phyloP scores from a whole-genome alignment of 2,797 vertebrate genomes.

The Spinus olivaceus region DNA sequence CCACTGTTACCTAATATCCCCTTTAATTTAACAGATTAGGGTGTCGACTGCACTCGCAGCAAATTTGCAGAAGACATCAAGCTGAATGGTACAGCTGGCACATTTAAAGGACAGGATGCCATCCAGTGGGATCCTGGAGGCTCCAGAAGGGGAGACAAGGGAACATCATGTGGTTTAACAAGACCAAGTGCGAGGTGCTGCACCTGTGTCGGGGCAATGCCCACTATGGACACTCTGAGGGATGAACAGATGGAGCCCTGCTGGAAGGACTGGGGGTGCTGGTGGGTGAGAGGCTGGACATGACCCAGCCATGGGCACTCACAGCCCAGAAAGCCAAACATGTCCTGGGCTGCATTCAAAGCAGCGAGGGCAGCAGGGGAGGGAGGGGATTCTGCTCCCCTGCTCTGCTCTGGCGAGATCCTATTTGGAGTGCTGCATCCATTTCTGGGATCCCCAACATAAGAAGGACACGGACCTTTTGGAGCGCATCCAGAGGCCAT shows the following conservation, averaged over 20 bases:
- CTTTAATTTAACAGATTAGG: not conserved
- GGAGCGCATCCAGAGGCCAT: not conserved
- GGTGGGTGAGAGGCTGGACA: not conserved
- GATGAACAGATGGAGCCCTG: not conserved
- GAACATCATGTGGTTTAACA: not conserved
- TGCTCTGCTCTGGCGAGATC: not conserved
- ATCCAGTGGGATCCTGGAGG: not conserved
- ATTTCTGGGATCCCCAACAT: not conserved
- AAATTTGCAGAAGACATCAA: not conserved
- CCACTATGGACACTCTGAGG: rapidly evolving
- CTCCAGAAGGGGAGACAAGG: not conserved
- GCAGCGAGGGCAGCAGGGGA: rapidly evolving
- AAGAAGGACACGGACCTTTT: not conserved
- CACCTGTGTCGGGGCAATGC: not conserved
- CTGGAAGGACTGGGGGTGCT: not conserved
- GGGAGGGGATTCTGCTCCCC: not conserved
- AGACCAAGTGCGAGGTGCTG: not conserved
- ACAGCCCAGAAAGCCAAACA: rapidly evolving
- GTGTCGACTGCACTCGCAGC: not conserved
- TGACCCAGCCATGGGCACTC: not conserved
- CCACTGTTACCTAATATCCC: not conserved
- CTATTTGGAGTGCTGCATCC: not conserved
- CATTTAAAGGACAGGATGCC: not conserved
- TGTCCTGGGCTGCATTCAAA: not conserved
- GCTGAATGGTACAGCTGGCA: not conserved